Base-by-base conservation (phyloP, 1,140 invertebrate species). In the Drosophila punjabiensis region DNA sequence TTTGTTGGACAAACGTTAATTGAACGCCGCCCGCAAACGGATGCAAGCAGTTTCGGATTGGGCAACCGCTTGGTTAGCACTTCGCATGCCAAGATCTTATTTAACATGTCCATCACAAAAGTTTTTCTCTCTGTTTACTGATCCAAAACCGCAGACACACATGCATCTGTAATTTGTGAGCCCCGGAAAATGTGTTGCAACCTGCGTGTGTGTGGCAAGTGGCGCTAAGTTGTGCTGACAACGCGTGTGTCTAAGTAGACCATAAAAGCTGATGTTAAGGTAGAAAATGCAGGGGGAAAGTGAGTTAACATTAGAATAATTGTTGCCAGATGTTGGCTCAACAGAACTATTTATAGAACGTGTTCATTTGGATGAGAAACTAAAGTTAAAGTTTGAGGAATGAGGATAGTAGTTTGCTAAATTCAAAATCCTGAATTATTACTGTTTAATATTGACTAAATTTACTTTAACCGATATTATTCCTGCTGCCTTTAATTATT, bases 111-210 rank as follows among this genome's bases (percentile, higher is more conserved):
- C 43, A 45, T 79, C 76, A 60, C 53, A 79, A 79, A 79, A 71
- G 59, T 55, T 65, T 71, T 79, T 50, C 68, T 28, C 77, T 67
- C 76, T 76, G 65, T 79, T 60, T 76, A 43, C 56, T 32, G 37
- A 53, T 74, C 39, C 69, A 48, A 69, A 69, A 74, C 71, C 71
- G 69, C 71, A 75, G 56, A 52, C 55, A 61, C 39, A 67, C 45
- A 77, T 53, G 63, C 62, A 77, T 30, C 35, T 60, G 63, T 65
- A 39, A 75, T 76, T 76, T 62, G 60, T 68, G 14, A 16, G 74
- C n/a, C 47, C 74, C 75, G 75, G 75, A 77, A 77, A 77, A 77
- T 77, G 75, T 77, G 75, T 77, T 67, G 75, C 63, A 77, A 77
- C 13, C 55, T 7, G 14, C 9, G 53, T 77, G 39, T 77, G 39